Conservation (phyloP, 2,888 invertebrate genomes). For the Ectropis crepuscularia region DNA sequence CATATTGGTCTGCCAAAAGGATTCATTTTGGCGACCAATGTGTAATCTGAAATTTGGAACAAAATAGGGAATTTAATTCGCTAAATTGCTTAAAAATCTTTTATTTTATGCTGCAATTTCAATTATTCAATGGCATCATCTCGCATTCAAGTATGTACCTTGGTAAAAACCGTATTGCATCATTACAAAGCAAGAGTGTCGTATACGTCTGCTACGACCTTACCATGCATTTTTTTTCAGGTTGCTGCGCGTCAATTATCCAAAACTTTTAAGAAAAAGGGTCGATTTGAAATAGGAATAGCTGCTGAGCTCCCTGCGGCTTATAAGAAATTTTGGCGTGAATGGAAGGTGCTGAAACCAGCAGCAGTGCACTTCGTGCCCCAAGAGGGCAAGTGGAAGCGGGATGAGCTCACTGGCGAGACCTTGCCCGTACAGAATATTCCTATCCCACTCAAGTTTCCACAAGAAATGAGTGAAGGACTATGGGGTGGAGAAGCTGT, state of each 20-base stretch:
- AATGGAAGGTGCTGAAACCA: conserved; percentile 90
- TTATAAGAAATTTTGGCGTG: conserved; percentile 93
- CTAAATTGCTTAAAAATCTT: conserved; percentile 22
- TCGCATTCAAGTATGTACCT: conserved; percentile 63
- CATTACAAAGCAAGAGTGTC: conserved; percentile 9
- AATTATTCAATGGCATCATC: conserved; percentile 73
- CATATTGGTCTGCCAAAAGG: conserved; percentile 1
- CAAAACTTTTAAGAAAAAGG: conserved; percentile 79
- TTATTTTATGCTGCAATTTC: conserved; percentile 49
- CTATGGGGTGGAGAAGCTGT: conserved; percentile 99
- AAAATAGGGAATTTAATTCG: conserved; percentile 28
- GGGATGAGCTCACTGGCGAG: conserved; percentile 89
- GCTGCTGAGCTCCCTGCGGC: conserved; percentile 90
- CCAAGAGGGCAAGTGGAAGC: conserved; percentile 89
- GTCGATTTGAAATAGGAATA: conserved; percentile 87
- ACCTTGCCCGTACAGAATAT: conserved; percentile 90
- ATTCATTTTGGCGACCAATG: neutral
- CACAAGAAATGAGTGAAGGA: conserved; percentile 92
- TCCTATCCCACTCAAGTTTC: conserved; percentile 90
- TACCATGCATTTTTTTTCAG: conserved; percentile 62
- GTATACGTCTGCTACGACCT: conserved; percentile 50
- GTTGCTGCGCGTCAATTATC: conserved; percentile 76
- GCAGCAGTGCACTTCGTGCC: conserved; percentile 89
- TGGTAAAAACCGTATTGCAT: conserved; percentile 42
- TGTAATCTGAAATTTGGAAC: conserved; percentile 3